phyloP scores from a whole-genome alignment of 1,140 invertebrate genomes.

The Doryteuthis pealeii region DNA sequence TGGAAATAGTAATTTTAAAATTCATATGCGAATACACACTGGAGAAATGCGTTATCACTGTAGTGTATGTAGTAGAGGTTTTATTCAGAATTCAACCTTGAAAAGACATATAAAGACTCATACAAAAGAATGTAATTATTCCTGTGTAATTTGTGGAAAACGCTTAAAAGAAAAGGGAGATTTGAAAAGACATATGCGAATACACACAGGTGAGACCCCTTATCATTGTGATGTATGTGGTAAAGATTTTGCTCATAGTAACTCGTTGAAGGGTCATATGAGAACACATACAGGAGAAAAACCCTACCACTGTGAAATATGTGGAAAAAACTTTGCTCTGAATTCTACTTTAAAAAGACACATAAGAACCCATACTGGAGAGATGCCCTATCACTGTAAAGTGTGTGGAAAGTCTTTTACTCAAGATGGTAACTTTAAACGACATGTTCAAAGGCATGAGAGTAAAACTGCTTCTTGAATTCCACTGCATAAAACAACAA shows the following conservation, averaged over 20 bases:
- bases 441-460: neutral
- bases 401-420: neutral
- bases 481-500: too few relatives aligned
- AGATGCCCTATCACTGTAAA: neutral
- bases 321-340: neutral
- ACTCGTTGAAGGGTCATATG: neutral
- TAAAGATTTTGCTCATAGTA: slow-evolving; percentile 9
- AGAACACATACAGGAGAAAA: neutral
- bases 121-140: neutral
- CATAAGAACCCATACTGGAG: slow-evolving; percentile 48
- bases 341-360: neutral
- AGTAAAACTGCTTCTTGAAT: too few relatives aligned
- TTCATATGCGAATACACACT: slow-evolving; percentile 21
- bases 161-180: slow-evolving; percentile 1
- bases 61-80: slow-evolving; percentile 15
- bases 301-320: neutral
- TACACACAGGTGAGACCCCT: slow-evolving; percentile 17
- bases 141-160: slow-evolving; percentile 14
- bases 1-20: slow-evolving; percentile 56
- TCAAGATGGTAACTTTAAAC: neutral
- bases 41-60: slow-evolving; percentile 27
- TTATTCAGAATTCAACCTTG: neutral
- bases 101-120: slow-evolving; percentile 10
- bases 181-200: slow-evolving; percentile 11
- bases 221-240: slow-evolving; percentile 21